Conservation (phyloP, 2,888 invertebrate species). For the Tanytarsus gracilentus region DNA sequence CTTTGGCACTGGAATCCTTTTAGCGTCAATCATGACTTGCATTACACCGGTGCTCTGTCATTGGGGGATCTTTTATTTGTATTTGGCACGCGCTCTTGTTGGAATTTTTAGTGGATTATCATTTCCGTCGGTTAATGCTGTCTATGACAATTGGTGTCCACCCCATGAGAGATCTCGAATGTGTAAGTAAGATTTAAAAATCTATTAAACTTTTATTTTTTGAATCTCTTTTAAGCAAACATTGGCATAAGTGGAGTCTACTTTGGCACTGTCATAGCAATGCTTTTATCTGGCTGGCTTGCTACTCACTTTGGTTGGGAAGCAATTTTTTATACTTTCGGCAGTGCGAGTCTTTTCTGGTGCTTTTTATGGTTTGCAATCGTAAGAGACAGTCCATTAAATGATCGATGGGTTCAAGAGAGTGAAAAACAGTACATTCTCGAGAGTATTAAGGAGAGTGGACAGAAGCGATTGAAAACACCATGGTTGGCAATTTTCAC, state of each 20-base stretch:
- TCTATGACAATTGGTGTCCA: conserved; percentile 75
- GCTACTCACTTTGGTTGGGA: conserved; percentile 68
- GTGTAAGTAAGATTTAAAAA: too few relatives aligned
- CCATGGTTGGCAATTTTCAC: conserved; percentile 63
- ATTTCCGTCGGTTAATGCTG: conserved; percentile 37
- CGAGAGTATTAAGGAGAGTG: conserved; percentile 45
- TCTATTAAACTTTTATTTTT: conserved; percentile 63
- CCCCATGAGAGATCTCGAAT: conserved; percentile 59
- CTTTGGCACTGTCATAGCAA: conserved; percentile 73
- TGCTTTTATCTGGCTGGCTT: conserved; percentile 67
- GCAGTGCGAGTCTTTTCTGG: conserved; percentile 61
- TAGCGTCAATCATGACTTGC: conserved; percentile 69
- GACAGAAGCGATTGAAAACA: conserved; percentile 48
- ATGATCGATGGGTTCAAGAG: conserved; percentile 61
- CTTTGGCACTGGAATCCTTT: conserved; percentile 69
- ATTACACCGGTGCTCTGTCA: conserved; percentile 70
- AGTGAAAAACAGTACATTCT: conserved; percentile 67
- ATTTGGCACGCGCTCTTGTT: conserved; percentile 64
- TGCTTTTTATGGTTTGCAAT: conserved; percentile 59
- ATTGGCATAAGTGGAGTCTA: conserved; percentile 79
- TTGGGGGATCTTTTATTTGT: conserved; percentile 56
- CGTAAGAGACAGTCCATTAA: conserved; percentile 64
- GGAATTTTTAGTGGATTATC: conserved; percentile 55
- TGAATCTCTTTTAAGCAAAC: conserved; percentile 36
- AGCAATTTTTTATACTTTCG: conserved; percentile 70